phyloP scores from a whole-genome alignment of 2,888 invertebrate species.

The Apotomis capreana region DNA sequence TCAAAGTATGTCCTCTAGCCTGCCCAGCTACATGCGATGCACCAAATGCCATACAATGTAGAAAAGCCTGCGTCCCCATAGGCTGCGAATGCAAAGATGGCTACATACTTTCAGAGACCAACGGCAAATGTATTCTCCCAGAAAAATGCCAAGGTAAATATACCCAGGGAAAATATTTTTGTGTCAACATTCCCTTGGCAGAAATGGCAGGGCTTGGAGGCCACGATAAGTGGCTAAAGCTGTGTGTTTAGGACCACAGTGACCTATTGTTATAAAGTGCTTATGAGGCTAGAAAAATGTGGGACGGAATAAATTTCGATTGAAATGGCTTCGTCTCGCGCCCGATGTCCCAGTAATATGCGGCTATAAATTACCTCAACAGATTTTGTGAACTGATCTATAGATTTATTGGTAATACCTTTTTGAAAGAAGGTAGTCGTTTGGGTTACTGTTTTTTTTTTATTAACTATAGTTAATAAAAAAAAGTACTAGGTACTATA shows the following conservation, averaged over 20 bases:
- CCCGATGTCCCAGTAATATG: slow-evolving; percentile 17
- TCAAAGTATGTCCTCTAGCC: slow-evolving; percentile 46
- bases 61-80: slow-evolving; percentile 42
- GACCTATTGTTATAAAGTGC: slow-evolving; percentile 39
- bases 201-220: slow-evolving; percentile 26
- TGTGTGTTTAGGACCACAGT: slow-evolving; percentile 37
- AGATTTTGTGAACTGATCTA: slow-evolving; percentile 14
- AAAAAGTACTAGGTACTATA: too few species aligned
- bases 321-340: slow-evolving; percentile 16
- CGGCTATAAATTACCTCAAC: slow-evolving; percentile 19
- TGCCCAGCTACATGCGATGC: slow-evolving; percentile 53
- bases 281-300: slow-evolving; percentile 36
- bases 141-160: slow-evolving; percentile 57
- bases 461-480: too few species aligned
- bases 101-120: slow-evolving; percentile 47
- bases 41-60: slow-evolving; percentile 48
- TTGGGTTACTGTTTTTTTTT: too few species aligned
- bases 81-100: slow-evolving; percentile 56
- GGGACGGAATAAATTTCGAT: slow-evolving; percentile 34
- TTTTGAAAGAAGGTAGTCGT: background rate
- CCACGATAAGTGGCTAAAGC: slow-evolving; percentile 37
- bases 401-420: background rate
- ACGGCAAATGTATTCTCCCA: slow-evolving; percentile 51
- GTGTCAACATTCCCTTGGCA: slow-evolving; percentile 29
- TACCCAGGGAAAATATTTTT: slow-evolving; percentile 26